Conservation (phyloP, 1,140 invertebrate genomes). For the Elymnias hypermnestra region DNA sequence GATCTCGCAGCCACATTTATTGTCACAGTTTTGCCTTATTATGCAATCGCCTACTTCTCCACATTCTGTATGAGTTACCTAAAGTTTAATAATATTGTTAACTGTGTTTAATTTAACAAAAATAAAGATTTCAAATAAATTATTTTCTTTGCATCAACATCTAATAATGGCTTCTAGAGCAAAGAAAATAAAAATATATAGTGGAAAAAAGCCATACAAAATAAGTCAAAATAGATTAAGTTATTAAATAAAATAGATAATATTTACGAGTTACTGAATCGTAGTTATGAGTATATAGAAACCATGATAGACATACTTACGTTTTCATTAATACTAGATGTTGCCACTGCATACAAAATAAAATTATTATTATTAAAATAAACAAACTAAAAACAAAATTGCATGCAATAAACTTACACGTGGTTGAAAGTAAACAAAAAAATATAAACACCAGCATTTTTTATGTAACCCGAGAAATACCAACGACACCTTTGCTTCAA, state of each 20-base stretch:
- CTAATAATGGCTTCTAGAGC: too few relatives aligned
- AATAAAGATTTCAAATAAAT: constrained; percentile 4
- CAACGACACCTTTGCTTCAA: background rate
- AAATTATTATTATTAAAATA: background rate
- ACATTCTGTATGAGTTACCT: constrained; percentile 24
- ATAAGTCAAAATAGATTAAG: too few relatives aligned
- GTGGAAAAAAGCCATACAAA: too few relatives aligned
- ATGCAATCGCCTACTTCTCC: constrained; percentile 38
- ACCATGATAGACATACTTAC: too few relatives aligned
- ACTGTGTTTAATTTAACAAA: too few relatives aligned
- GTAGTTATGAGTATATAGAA: too few relatives aligned
- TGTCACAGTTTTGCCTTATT: constrained; percentile 18
- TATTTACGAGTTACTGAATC: too few relatives aligned
- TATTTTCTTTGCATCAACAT: background rate
- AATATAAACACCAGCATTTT: constrained; percentile 8
- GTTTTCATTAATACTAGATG: constrained; percentile 9
- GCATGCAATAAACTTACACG: constrained; percentile 15
- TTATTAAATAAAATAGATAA: too few relatives aligned
- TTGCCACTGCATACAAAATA: constrained; percentile 9
- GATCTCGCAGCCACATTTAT: constrained; percentile 26
- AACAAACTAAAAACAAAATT: background rate
- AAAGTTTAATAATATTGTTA: constrained; percentile 8
- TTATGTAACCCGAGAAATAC: background rate
- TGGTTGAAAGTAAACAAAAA: constrained; percentile 13
- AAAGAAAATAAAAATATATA: too few relatives aligned